Evolutionary conservation across 2,888 invertebrate species (phyloP).

Genomic region (Belgica antarctica): DNA sequence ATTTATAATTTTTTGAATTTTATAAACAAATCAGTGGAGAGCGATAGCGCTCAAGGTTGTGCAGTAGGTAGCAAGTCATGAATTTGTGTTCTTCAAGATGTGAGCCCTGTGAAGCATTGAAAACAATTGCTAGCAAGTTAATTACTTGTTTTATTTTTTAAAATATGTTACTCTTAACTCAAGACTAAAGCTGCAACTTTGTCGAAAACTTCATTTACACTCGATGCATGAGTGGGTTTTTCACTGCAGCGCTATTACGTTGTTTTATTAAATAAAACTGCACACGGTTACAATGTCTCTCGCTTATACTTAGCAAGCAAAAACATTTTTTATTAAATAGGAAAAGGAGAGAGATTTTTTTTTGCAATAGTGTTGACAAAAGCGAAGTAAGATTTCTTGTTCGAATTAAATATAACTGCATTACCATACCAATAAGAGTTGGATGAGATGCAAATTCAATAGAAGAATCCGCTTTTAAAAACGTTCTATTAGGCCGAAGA

Average conservation of each 20-base stretch:
- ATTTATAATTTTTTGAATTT: neutral
- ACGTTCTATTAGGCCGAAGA: too few relatives aligned
- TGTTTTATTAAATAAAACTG: constrained; percentile 15
- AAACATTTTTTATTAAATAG: neutral
- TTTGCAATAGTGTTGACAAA: neutral
- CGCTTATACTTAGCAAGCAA: neutral
- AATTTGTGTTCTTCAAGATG: too few relatives aligned
- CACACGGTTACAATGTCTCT: neutral
- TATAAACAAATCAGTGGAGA: neutral
- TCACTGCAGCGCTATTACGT: neutral
- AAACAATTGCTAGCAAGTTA: neutral
- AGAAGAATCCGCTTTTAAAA: neutral
- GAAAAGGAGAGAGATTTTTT: constrained; percentile 5
- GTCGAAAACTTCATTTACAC: neutral
- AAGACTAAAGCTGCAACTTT: too few relatives aligned
- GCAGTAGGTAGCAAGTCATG: neutral
- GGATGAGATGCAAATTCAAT: neutral
- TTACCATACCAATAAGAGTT: neutral
- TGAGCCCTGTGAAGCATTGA: neutral
- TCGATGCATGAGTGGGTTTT: neutral
- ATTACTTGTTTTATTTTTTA: too few relatives aligned
- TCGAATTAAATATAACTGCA: neutral
- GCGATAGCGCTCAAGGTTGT: constrained; percentile 1
- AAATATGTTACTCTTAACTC: too few relatives aligned
- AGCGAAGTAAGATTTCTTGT: neutral